Percentiles rank a stretch among this genome's conserved stretches.
Evolutionary conservation across 2,113 vertebrate species (phyloP).

Genomic region (Penelope pileata): DNA sequence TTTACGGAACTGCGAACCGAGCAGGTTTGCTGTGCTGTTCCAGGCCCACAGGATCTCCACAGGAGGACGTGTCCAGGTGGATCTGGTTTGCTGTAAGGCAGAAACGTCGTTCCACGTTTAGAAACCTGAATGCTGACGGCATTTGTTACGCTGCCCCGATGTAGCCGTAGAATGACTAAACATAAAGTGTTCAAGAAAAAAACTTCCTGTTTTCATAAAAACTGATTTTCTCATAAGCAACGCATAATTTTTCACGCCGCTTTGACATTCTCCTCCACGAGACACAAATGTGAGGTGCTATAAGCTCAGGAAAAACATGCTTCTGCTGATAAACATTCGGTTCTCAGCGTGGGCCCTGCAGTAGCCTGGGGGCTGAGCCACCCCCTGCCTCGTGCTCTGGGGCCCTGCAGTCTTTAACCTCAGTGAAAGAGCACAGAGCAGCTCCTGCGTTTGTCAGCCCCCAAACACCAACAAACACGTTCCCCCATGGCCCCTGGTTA

Average conservation of each 20-base stretch:
- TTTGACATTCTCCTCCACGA: not conserved
- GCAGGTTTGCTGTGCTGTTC: not conserved
- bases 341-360: not conserved
- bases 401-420: conserved; percentile 20
- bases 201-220: conserved; percentile 12
- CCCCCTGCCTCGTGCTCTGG: not conserved
- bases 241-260: not conserved
- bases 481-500: not conserved
- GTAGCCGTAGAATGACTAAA: not conserved
- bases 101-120: not conserved
- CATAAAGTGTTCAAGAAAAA: not conserved
- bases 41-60: not conserved
- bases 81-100: not conserved
- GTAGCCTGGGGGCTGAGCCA: not conserved
- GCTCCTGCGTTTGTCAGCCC: not conserved
- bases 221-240: not conserved
- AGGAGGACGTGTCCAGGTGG: not conserved
- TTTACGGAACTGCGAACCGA: not conserved
- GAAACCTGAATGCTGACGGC: not conserved
- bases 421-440: not conserved
- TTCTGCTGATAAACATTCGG: conserved; percentile 41
- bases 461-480: not conserved
- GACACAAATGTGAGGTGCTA: not conserved
- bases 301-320: conserved; percentile 22
- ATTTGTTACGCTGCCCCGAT: not conserved